phyloP scores from a whole-genome alignment of 2,888 invertebrate species.

The Philhelius pedissequus region DNA sequence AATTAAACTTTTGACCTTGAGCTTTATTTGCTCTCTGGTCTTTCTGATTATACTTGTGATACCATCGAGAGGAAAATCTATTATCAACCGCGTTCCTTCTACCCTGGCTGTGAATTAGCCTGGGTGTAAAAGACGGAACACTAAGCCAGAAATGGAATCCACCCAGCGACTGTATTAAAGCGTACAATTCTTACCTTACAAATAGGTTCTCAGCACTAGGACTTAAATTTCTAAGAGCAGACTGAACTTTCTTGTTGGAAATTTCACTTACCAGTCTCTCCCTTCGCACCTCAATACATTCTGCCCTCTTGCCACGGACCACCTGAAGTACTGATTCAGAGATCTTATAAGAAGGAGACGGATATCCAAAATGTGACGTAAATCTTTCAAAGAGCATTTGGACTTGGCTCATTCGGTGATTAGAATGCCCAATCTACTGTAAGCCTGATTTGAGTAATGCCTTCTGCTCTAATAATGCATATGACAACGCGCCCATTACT shows the following conservation, averaged over 20 bases:
- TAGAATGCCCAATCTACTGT: too few species aligned
- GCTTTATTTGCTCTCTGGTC: not conserved
- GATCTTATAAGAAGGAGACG: too few species aligned
- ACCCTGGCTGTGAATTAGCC: too few species aligned
- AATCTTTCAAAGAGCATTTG: not conserved
- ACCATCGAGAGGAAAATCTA: too few species aligned
- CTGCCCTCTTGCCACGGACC: constrained; percentile 11
- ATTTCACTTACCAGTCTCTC: not conserved
- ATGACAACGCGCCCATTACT: constrained; percentile 17
- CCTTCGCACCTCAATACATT: not conserved
- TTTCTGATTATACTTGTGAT: not conserved
- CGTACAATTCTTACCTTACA: too few species aligned
- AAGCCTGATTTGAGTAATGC: not conserved
- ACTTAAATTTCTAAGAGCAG: too few species aligned
- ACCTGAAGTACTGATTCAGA: not conserved
- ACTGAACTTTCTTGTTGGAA: not conserved
- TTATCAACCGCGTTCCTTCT: too few species aligned
- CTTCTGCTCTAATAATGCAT: constrained; percentile 8
- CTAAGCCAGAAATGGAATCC: constrained; percentile 19
- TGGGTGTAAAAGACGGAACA: too few species aligned
- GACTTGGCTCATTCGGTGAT: too few species aligned
- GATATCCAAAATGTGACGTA: too few species aligned
- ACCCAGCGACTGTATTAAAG: not conserved
- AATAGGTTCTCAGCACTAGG: too few species aligned
- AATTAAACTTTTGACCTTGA: not conserved